phyloP scores from a whole-genome alignment of 2,797 vertebrate species.

The Fratercula arctica region DNA sequence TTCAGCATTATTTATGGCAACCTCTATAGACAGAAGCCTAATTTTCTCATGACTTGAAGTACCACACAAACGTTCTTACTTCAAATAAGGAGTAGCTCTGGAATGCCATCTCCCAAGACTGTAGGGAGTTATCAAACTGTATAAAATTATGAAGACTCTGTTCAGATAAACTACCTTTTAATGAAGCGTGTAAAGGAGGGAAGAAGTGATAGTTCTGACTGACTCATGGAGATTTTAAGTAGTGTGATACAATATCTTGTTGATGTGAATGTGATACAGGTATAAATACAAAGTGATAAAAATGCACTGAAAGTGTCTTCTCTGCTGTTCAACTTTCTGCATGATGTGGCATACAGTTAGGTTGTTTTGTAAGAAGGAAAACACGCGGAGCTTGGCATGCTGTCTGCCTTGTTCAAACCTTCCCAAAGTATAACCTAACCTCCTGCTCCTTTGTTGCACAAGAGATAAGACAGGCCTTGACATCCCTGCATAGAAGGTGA shows the following conservation, averaged over 20 bases:
- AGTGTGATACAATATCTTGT: background rate
- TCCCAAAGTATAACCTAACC: background rate
- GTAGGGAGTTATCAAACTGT: background rate
- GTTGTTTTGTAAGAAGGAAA: background rate
- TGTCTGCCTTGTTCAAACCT: background rate
- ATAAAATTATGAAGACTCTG: background rate
- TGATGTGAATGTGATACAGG: background rate
- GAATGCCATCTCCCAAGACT: background rate
- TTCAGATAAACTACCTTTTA: background rate
- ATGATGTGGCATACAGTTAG: accelerated
- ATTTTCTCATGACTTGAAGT: background rate
- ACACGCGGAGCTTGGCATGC: background rate
- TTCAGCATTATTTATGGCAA: background rate
- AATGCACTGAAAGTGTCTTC: background rate
- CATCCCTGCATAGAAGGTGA: background rate
- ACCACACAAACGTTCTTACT: background rate
- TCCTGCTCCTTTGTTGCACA: background rate
- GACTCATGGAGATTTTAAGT: background rate
- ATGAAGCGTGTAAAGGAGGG: background rate
- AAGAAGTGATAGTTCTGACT: background rate
- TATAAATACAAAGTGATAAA: background rate
- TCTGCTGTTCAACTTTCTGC: background rate
- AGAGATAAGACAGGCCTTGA: background rate
- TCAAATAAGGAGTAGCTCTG: background rate
- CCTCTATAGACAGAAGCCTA: background rate